Base-by-base conservation (phyloP, 2,888 invertebrate species). In the Xanthorhoe spadicearia region DNA sequence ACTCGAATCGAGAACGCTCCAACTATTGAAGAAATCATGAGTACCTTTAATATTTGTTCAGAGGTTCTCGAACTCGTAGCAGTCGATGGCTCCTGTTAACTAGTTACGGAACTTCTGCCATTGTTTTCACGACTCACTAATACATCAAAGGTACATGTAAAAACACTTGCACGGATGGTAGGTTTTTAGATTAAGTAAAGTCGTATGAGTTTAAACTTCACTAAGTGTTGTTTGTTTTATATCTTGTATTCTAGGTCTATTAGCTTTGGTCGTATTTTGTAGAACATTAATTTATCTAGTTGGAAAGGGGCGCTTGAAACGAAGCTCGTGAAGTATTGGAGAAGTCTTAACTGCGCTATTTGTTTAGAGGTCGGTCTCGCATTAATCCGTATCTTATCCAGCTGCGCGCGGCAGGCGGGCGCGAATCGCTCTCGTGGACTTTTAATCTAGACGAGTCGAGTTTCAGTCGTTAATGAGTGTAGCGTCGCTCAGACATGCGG, bases 401-500 rank as follows among this genome's bases (percentile, higher is more conserved):
- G 72, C 71, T 73, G 62, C 74, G 76, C 76, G 73, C 72, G 32
- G 32, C 32, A 74, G 76, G 61, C 74, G 76, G 79, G 52, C 56
- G 50, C 43, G 51, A 32, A 18, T 32, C 82, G 79, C 84, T 85
- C 83, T 82, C 86, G 83, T 80, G 81, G 83, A 87, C 87, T 91
- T 91, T 91, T 90, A 91, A 90, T 90, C 89, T 87, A 89, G 88
- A 85, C 87, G 86, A 89, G 87, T 87, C 80, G 86, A 87, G 88
- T 88, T 92, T 86, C 83, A 85, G 86, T 82, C 83, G 83, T 90
- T 92, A 92, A 92, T 92, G 90, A 92, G 91, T 88, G 90, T 89
- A 87, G 90, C 90, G 86, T 84, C 87, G 89, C 90, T 90, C 87
- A 90, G 91, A 92, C 92, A 90, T 92, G 92, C 90, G 92, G 92